Conservation (phyloP, 2,113 vertebrate genomes). For the Perognathus longimembris region DNA sequence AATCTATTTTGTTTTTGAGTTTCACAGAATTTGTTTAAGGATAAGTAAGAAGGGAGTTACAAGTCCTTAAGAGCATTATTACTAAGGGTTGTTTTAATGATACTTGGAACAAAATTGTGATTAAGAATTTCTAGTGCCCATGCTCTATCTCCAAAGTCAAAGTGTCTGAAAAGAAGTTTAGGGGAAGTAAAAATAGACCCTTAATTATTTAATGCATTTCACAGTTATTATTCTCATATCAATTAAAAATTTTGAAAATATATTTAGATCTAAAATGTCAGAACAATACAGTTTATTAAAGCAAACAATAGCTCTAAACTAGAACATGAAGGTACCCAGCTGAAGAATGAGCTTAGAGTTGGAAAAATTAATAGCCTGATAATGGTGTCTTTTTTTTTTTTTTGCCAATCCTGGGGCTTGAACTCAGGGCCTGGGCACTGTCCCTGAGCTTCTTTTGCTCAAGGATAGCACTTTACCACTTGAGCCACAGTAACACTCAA, state of each 20-base stretch:
- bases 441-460: no score
- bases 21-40: neutral
- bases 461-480: no score
- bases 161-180: neutral
- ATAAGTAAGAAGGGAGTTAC: neutral
- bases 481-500: no score
- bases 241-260: neutral
- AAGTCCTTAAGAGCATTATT: neutral
- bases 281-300: constrained; percentile 28
- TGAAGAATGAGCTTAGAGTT: neutral
- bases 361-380: neutral
- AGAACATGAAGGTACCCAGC: neutral
- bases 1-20: constrained; percentile 35
- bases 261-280: neutral
- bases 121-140: no score
- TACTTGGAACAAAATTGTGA: neutral
- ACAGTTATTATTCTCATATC: neutral
- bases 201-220: neutral
- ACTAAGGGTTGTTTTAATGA: neutral
- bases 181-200: neutral
- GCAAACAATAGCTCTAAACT: neutral
- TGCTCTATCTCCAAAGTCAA: neutral
- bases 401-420: no score
- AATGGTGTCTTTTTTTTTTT: neutral
- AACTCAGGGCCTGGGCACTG: no score